Evolutionary conservation across 2,113 vertebrate genomes (phyloP), one percentile per base, ranked within the genome.

Genomic region (Pseudopipra pipra): DNA sequence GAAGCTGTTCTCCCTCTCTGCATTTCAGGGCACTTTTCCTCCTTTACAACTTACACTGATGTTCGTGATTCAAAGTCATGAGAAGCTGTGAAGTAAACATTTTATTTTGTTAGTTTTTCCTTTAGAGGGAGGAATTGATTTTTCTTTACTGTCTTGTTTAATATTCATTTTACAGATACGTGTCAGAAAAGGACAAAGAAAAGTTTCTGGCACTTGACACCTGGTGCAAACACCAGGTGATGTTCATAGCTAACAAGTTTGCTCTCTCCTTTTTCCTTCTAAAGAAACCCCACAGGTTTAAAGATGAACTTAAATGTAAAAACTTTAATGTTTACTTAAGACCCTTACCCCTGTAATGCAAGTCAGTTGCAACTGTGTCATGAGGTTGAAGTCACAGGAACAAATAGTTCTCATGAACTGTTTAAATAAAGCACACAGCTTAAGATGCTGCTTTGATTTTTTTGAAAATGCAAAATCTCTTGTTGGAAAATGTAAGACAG

Each of bases 21-120:
- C 80, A 44, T 85, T 89, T 51, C 3, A 3, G 46, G 55, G 51
- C 33, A 51, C 3, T 5, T 52, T 55, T 75, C 12, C 33, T 65
- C 58, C 30, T 30, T 4, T 37, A 3, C 19, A 12, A 20, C 33
- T 59, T 67, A 56, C 31, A 75, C 7, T 1, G 1, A 41, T 19
- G 10, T n/a, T 65, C 13, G 8, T 54, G 49, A 85, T 28, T 72
- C 39, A 68, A 71, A 72, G 41, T n/a, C 47, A 37, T 12, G n/a
- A 91, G 16, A 79, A 68, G 16, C 25, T 0, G 0, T 65, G 20
- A 72, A 75, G 41, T 8, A 25, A 35, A 16, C 0, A 1, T 39
- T 68, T 59, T 55, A 2, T 25, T 59, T 85, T 52, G 31, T 44
- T 65, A 22, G 1, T 12, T 44, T 87, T 91, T 21, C 23, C 23